Conservation (phyloP, 2,888 invertebrate species). For the Cacoxenus indagator region DNA sequence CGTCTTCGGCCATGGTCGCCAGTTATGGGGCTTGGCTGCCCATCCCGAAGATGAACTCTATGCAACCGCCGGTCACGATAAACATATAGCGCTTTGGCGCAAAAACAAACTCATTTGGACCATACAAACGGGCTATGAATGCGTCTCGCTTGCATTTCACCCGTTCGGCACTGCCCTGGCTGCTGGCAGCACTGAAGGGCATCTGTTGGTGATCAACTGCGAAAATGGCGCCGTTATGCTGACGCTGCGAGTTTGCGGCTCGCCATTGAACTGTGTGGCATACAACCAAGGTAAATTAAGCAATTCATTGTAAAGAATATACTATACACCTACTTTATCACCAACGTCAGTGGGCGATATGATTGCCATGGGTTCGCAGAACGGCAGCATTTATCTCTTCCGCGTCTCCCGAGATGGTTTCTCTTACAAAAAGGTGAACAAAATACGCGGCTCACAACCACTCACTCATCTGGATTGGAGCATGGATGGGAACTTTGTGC, state of each 20-base stretch:
- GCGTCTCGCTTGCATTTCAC: constrained; percentile 89
- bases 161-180: constrained; percentile 89
- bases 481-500: constrained; percentile 87
- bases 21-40: constrained; percentile 88
- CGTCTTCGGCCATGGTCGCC: constrained; percentile 89
- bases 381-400: constrained; percentile 85
- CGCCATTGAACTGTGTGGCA: constrained; percentile 86
- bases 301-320: not conserved
- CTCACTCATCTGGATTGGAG: constrained; percentile 93
- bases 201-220: constrained; percentile 86
- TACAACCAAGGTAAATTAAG: constrained; percentile 83
- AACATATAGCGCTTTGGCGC: constrained; percentile 91
- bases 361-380: constrained; percentile 91
- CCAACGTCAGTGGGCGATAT: constrained; percentile 88
- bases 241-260: constrained; percentile 88
- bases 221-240: constrained; percentile 88
- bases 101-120: constrained; percentile 90
- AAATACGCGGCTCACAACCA: constrained; percentile 87
- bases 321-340: not conserved
- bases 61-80: constrained; percentile 92
- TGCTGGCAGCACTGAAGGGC: constrained; percentile 91
- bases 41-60: constrained; percentile 93
- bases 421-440: constrained; percentile 90
- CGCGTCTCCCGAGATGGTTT: constrained; percentile 90
- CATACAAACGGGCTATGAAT: constrained; percentile 90